A percentile compares a stretch with the other conserved stretches of the same genome.
Conservation (phyloP, 2,888 invertebrate genomes). For the Melanostoma scalare region DNA sequence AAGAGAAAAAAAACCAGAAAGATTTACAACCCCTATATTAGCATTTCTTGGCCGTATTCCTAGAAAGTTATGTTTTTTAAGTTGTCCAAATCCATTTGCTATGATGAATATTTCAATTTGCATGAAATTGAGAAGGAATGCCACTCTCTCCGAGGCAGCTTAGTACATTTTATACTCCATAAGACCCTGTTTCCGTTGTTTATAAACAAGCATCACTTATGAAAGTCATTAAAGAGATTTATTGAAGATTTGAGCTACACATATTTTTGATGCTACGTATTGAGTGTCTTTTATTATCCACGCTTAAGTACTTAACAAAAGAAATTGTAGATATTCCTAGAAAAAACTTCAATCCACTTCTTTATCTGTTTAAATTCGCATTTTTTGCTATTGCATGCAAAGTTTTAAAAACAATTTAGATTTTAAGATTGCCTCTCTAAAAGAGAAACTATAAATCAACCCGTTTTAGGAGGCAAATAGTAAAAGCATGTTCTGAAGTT, state of each 20-base stretch:
- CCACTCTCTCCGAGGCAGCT: conserved; percentile 34
- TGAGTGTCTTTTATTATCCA: conserved; percentile 25
- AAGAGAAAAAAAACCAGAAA: conserved; percentile 2
- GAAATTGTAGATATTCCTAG: too few species aligned
- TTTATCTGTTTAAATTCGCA: too few species aligned
- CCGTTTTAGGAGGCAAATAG: not conserved
- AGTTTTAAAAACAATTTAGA: too few species aligned
- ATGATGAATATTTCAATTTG: conserved; percentile 68
- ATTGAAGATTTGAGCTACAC: conserved; percentile 39
- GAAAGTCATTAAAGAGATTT: conserved; percentile 58
- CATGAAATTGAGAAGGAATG: conserved; percentile 58
- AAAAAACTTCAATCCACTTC: too few species aligned
- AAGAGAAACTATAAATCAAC: not conserved
- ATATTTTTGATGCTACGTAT: conserved; percentile 14
- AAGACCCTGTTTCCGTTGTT: conserved; percentile 6
- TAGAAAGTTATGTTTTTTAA: conserved; percentile 47
- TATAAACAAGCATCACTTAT: conserved; percentile 45
- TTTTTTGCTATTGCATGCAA: too few species aligned
- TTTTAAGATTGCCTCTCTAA: too few species aligned
- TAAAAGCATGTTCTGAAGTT: not conserved
- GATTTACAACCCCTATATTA: conserved; percentile 46
- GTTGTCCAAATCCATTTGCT: conserved; percentile 47
- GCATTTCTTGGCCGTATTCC: conserved; percentile 55
- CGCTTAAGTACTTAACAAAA: not conserved
- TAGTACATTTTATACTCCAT: conserved; percentile 27